Base-by-base conservation (phyloP, 2,888 invertebrate genomes). In the Phasia obesa region DNA sequence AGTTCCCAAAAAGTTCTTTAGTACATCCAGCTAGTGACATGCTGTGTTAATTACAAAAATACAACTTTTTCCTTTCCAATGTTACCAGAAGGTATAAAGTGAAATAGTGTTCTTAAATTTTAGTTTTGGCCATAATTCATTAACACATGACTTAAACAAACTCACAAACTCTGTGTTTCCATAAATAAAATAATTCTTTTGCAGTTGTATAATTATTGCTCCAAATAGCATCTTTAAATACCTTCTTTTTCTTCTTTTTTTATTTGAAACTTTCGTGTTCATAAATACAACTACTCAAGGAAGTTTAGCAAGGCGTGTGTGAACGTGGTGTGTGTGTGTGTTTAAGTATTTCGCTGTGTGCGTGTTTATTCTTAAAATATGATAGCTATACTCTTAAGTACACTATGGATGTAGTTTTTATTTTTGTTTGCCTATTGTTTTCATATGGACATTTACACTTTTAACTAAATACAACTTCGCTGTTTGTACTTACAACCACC, bases 101-200 rank as follows among this genome's bases (percentile, higher is more conserved):
- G 5, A 31, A 44, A 60, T 25, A 67, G 51, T n/a, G n/a, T 53
- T 64, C 21, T 59, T 59, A 31, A 65, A 31, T 78, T n/a, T 23
- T 17, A 42, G 21, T 64, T 62, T 81, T 53, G 57, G 57, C 25
- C 65, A 83, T 83, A 79, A 83, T 67, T 83, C 79, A 83, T 76
- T 83, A 83, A 79, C 79, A 71, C 75, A 76, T 79, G 83, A 57
- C 65, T 70, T 53, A 49, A 51, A 65, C 64, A 57, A 47, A 55
- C 42, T 31, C 47, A 44, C 31, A 15, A 19, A 31, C 21, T 51
- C 25, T 31, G 6, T n/a, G 23, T 38, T 0, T 1, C 19, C 38
- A 27, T 42, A 42, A 31, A 44, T n/a, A 38, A 65, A 74, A 51
- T 49, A 38, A 59, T 42, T 21, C 25, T 6, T 75, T 51, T 31